Evolutionary conservation across 2,113 vertebrate species (phyloP), one percentile per base, ranked within the genome.

Genomic region (Otolemur garnettii): DNA sequence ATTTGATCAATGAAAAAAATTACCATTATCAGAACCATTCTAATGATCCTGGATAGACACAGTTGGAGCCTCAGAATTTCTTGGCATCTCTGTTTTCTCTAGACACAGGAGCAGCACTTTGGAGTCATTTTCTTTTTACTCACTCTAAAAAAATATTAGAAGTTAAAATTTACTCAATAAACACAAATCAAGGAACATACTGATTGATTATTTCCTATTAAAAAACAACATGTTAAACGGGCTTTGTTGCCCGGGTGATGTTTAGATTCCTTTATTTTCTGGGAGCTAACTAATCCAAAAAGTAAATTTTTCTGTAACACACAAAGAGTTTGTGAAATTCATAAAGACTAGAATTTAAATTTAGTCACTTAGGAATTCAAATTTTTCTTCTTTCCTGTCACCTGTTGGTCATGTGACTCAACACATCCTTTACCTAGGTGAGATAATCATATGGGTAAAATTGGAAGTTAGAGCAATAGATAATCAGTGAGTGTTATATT

Each of bases 221-320:
- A 94, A 94, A 94, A 96, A 24, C 9, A 83, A 71, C 9, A 78
- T 90, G 21, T 60, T 92, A 71, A 89, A 64, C 19, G 75, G 33
- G 33, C 4, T 87, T 83, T 88, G 18, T 80, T 91, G 53, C 38
- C 33, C 57, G 68, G 69, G 26, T 88, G 22, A 33, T 77, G 6
- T 77, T 87, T 74, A 38, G 13, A 85, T 80, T 83, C n/a, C 38
- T 78, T 66, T 71, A 19, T 89, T 85, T 85, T 80, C 45, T 89
- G 55, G 14, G 81, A 64, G 8, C 7, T 77, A 81, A 38, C 19
- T 81, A 89, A 75, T 35, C 15, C 30, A 74, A 79, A 33, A 79
- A 59, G 22, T 45, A 84, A 55, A 90, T 85, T 88, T 64, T 89
- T 81, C 11, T 17, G n/a, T 89, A 72, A 86, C 57, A 77, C 28